Evolutionary conservation across 2,797 vertebrate genomes (phyloP).

Genomic region (Acanthis flammea): DNA sequence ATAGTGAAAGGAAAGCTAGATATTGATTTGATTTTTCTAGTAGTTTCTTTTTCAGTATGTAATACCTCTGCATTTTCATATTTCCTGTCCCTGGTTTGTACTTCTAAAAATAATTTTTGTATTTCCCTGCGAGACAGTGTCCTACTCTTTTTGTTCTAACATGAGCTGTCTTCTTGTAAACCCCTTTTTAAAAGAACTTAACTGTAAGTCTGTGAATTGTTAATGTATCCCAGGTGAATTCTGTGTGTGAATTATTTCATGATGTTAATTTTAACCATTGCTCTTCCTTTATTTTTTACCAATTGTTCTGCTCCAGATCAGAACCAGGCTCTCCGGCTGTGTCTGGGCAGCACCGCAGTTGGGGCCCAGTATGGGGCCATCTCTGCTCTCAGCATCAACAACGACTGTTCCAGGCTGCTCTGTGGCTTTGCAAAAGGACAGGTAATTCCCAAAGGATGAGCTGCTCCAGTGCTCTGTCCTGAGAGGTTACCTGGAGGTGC

Average conservation of each 20-base stretch:
- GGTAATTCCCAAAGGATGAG: slow-evolving; percentile 67
- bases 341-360: slow-evolving; percentile 89
- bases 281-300: background rate
- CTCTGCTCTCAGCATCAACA: slow-evolving; percentile 96
- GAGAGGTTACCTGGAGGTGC: background rate
- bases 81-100: background rate
- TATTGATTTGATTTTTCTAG: background rate
- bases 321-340: slow-evolving; percentile 93
- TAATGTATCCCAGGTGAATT: background rate
- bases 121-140: background rate
- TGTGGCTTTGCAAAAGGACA: slow-evolving; percentile 98
- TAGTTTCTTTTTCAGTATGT: background rate
- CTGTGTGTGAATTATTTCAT: background rate
- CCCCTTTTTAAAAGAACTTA: background rate
- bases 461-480: background rate
- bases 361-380: slow-evolving; percentile 93
- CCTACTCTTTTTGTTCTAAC: background rate
- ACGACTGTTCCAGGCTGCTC: slow-evolving; percentile 91
- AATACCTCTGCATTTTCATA: background rate
- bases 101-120: background rate
- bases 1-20: background rate
- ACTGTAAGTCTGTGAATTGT: background rate
- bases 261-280: background rate
- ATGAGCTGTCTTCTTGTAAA: background rate
- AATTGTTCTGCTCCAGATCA: slow-evolving; percentile 79